These are phyloP conservation scores for Pammene aurita DNA, from an alignment of 2,888 invertebrate species.

Conservation along the genomic window DNA sequence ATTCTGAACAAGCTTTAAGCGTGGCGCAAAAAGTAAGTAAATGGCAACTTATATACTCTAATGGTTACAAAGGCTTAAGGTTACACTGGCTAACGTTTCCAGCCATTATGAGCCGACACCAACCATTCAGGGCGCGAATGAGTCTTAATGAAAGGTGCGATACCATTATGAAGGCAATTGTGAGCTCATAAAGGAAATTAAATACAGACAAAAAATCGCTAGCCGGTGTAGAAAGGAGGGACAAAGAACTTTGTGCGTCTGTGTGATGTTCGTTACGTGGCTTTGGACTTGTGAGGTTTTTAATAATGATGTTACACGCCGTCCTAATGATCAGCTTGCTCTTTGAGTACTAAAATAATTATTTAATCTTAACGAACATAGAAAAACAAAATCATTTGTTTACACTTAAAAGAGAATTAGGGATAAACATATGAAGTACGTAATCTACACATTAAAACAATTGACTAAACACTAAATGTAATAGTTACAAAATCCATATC, in stretches of 20 bases:
- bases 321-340: background rate
- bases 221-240: constrained; percentile 35
- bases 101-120: constrained; percentile 70
- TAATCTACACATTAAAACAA: too few relatives aligned
- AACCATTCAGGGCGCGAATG: constrained; percentile 74
- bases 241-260: constrained; percentile 48
- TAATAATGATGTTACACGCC: constrained; percentile 7
- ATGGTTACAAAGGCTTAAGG: constrained; percentile 69
- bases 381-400: too few relatives aligned
- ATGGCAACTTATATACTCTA: constrained; percentile 45
- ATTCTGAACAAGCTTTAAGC: constrained; percentile 11
- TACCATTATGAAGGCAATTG: constrained; percentile 78
- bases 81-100: constrained; percentile 70
- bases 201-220: constrained; percentile 69
- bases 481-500: too few relatives aligned
- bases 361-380: too few relatives aligned
- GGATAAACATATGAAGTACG: too few relatives aligned
- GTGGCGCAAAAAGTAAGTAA: constrained; percentile 15
- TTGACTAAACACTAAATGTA: too few relatives aligned
- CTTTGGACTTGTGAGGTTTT: constrained; percentile 3
- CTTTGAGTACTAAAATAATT: constrained; percentile 1
- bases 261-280: constrained; percentile 37
- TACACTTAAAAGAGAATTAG: too few relatives aligned
- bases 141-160: constrained; percentile 78
- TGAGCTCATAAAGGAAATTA: constrained; percentile 78